These are phyloP conservation scores for Diabrotica virgifera DNA, from an alignment of 1,140 invertebrate genomes.

Conservation along the genomic window DNA sequence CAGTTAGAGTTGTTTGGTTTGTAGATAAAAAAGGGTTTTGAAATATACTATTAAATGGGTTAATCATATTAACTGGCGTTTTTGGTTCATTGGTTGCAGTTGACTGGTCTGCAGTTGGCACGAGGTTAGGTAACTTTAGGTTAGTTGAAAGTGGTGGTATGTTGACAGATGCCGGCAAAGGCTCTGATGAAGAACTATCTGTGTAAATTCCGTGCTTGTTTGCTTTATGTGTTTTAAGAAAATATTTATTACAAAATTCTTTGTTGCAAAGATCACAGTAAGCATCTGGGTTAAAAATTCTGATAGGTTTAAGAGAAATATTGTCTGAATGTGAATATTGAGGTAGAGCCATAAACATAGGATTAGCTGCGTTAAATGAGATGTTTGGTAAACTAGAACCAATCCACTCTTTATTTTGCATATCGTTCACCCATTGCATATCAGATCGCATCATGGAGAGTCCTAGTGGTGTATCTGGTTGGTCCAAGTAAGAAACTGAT, in stretches of 20 bases:
- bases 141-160: constrained; percentile 38
- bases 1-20: constrained; percentile 24
- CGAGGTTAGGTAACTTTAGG: constrained; percentile 39
- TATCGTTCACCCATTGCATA: constrained; percentile 37
- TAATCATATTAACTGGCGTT: constrained; percentile 36
- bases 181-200: constrained; percentile 54
- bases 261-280: constrained; percentile 98
- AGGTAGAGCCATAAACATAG: constrained; percentile 48
- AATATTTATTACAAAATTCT: constrained; percentile 99
- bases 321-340: constrained; percentile 52
- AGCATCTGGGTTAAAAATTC: constrained; percentile 93
- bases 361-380: constrained; percentile 38
- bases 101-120: constrained; percentile 47
- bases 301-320: constrained; percentile 60
- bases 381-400: constrained; percentile 41
- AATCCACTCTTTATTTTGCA: constrained; percentile 43
- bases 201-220: constrained; percentile 91
- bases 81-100: constrained; percentile 47
- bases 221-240: constrained; percentile 95
- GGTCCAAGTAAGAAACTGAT: constrained; percentile 22
- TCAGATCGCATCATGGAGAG: constrained; percentile 35
- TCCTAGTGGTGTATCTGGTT: constrained; percentile 32
- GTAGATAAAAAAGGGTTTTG: constrained; percentile 35
- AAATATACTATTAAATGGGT: constrained; percentile 36
- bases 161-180: constrained; percentile 45